phyloP scores from a whole-genome alignment of 23 tunicate genomes.

The Ascidia mentula region DNA sequence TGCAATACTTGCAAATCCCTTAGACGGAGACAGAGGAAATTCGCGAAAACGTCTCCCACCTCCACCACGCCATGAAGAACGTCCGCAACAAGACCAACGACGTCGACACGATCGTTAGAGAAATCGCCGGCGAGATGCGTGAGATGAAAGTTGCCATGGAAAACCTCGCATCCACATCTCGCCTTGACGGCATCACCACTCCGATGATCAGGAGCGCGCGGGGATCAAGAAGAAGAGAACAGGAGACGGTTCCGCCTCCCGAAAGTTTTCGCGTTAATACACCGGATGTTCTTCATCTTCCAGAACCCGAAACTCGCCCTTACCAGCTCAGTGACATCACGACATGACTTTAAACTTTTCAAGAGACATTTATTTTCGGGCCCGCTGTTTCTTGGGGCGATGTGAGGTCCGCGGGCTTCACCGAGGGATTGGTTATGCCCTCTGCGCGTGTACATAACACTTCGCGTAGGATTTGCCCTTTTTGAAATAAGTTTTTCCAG shows the following conservation, averaged over 20 bases:
- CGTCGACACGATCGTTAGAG: constrained; percentile 60
- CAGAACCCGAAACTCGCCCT: not conserved
- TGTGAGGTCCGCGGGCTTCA: too few relatives aligned
- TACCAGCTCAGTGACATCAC: not conserved
- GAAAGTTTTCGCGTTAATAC: not conserved
- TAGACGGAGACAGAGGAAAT: constrained; percentile 77
- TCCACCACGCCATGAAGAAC: constrained; percentile 34
- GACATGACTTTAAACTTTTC: not conserved
- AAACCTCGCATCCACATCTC: not conserved
- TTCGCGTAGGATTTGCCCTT: too few relatives aligned
- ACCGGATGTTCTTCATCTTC: not conserved
- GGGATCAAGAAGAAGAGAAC: not conserved
- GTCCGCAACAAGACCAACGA: constrained; percentile 58
- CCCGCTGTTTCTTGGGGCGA: too few relatives aligned
- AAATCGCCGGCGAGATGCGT: constrained; percentile 29
- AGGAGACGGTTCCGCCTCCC: not conserved
- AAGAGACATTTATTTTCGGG: not conserved
- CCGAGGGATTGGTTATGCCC: too few relatives aligned
- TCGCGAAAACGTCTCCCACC: constrained; percentile 62
- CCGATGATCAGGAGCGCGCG: not conserved
- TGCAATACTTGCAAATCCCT: too few relatives aligned
- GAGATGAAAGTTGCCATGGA: constrained; percentile 46
- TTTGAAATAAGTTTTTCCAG: too few relatives aligned
- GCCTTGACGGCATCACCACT: not conserved
- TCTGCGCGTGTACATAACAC: too few relatives aligned